Conservation (phyloP, 2,797 vertebrate species). For the Periparus ater region DNA sequence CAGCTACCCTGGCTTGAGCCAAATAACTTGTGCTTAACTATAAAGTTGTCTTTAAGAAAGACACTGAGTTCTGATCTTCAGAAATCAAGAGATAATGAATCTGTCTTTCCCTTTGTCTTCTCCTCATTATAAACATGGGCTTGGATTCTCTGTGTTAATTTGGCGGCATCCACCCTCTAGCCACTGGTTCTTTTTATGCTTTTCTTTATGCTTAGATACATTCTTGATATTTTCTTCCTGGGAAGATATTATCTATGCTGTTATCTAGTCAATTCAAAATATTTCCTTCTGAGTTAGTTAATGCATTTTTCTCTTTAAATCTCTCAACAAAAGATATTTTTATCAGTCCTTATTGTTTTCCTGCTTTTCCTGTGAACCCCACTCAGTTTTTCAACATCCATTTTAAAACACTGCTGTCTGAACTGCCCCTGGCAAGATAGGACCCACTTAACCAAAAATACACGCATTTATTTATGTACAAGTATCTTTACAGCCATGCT, state of each 20-base stretch:
- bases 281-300: not conserved
- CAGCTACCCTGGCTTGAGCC: conserved; percentile 15
- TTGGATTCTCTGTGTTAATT: not conserved
- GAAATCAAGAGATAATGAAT: not conserved
- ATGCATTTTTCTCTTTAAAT: not conserved
- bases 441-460: not conserved
- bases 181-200: not conserved
- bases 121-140: not conserved
- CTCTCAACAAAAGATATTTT: not conserved
- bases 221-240: not conserved
- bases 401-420: not conserved
- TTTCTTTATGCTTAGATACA: not conserved
- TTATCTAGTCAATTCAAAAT: not conserved
- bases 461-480: not conserved
- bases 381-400: not conserved
- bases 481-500: not conserved
- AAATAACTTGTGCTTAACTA: conserved; percentile 11
- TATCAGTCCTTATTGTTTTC: not conserved
- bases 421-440: not conserved
- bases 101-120: not conserved
- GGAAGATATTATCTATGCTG: not conserved
- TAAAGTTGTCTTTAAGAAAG: not conserved
- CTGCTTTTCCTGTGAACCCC: not conserved
- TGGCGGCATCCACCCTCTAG: not conserved
- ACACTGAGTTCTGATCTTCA: not conserved